phyloP scores from a whole-genome alignment of 2,797 vertebrate genomes.

The Ctenopoma kingsleyae region DNA sequence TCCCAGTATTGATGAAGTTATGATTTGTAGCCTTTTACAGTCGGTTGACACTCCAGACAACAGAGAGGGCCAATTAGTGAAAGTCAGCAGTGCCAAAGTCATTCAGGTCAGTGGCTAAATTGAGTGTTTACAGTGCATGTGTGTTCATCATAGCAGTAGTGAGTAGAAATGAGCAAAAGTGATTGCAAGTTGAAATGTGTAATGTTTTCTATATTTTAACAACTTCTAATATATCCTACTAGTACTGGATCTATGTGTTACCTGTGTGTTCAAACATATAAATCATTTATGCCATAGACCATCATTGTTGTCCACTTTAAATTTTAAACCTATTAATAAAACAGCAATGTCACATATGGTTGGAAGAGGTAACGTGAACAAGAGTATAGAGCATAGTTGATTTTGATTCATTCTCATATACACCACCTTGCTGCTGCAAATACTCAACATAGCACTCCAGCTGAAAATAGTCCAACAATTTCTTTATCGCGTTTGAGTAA shows the following conservation, averaged over 20 bases:
- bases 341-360: too few relatives aligned
- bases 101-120: neutral
- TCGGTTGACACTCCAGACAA: neutral
- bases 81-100: slow-evolving; percentile 5
- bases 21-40: neutral
- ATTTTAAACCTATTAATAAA: too few relatives aligned
- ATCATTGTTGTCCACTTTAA: neutral
- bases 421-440: too few relatives aligned
- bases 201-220: neutral
- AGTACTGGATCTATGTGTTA: neutral
- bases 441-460: too few relatives aligned
- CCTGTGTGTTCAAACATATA: neutral
- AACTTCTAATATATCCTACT: neutral
- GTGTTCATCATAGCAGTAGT: neutral
- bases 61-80: slow-evolving; percentile 13
- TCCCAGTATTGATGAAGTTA: neutral
- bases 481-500: too few relatives aligned
- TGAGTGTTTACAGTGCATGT: neutral
- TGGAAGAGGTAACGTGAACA: too few relatives aligned
- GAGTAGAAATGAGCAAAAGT: neutral
- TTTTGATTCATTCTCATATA: too few relatives aligned
- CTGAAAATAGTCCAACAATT: too few relatives aligned
- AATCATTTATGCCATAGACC: neutral
- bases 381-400: too few relatives aligned
- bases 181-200: neutral